Base-by-base conservation (phyloP, 1,140 invertebrate species). In the Diploscapter pachys region DNA sequence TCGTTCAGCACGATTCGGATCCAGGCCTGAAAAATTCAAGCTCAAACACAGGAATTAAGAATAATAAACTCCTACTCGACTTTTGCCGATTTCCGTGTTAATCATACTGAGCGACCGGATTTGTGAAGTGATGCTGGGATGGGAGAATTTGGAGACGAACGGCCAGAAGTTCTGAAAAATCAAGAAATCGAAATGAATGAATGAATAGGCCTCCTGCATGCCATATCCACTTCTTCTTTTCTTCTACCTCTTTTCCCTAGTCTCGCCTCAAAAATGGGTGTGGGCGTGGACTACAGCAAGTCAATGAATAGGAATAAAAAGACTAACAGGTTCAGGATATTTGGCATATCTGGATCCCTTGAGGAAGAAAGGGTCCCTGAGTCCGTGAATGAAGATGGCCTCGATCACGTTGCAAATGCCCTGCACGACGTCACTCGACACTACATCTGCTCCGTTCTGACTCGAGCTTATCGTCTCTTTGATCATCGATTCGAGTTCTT, bases 111-210 rank as follows among this genome's bases (percentile, higher is more conserved):
- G 65, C 31, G 52, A 56, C n/a, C 59, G 49, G 50, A 85, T 86
- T 66, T 86, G 83, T 31, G 61, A 76, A 48, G 75, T 80, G 9
- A 83, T 82, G 56, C 66, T 80, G 49, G 74, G 72, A 64, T 85
- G 84, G 4, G 84, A 79, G 59, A 81, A 86, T 67, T 85, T 85
- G 13, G 84, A 85, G 8, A 85, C 78, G 59, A 85, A 83, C 52
- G 83, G 83, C 83, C 83, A 85, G 59, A 85, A 86, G 63, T 85
- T 85, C 82, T 85, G 67, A 57, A 82, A 71, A 52, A 64, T 11
- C 8, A 31, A 31, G 31, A 31, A 31, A 31, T 31, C 31, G 31
- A 31, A 31, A 31, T 31, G 31, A 31, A 31, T 31, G 31, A 31
- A 31, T 31, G 31, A 31, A 31, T 31, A 31, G 31, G 31, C 31